These are phyloP conservation scores for Listronotus oregonensis DNA, from an alignment of 1,140 invertebrate genomes.

Conservation along the genomic window DNA sequence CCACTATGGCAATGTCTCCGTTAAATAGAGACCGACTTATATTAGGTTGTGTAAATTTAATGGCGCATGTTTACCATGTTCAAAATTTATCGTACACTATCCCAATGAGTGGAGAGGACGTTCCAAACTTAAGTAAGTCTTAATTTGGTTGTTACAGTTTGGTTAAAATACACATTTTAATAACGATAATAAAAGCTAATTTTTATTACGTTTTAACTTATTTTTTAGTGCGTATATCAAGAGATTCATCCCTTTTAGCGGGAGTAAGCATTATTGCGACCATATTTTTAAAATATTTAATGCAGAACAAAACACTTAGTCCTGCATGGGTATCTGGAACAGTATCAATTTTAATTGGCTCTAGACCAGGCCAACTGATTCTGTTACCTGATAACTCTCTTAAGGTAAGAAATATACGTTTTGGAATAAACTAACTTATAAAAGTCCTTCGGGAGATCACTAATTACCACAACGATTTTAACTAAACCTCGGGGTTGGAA, in stretches of 20 bases:
- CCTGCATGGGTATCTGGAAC: slow-evolving; percentile 45
- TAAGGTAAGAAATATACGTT: slow-evolving; percentile 37
- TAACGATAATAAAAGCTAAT: no score
- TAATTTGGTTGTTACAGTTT: not conserved
- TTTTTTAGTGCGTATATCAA: slow-evolving; percentile 47
- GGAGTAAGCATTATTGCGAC: slow-evolving; percentile 45
- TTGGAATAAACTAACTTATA: no score
- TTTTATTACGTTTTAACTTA: not conserved
- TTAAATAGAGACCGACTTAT: slow-evolving; percentile 55
- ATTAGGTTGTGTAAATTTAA: slow-evolving; percentile 57
- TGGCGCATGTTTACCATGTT: slow-evolving; percentile 58
- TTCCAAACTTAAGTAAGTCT: slow-evolving; percentile 44
- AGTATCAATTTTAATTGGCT: slow-evolving; percentile 40
- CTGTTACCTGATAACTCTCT: slow-evolving; percentile 44
- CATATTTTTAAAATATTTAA: slow-evolving; percentile 42
- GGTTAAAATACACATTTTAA: no score
- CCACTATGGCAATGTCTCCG: slow-evolving; percentile 57
- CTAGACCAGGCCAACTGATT: slow-evolving; percentile 44
- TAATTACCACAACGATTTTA: no score
- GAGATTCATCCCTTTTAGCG: slow-evolving; percentile 49
- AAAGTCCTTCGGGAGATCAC: no score
- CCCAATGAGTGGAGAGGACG: slow-evolving; percentile 53
- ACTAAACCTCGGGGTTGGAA: no score
- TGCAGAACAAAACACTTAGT: slow-evolving; percentile 28
- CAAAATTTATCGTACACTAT: slow-evolving; percentile 56